Conservation (phyloP, 2,888 invertebrate genomes). For the Cremastobaeus sp. region DNA sequence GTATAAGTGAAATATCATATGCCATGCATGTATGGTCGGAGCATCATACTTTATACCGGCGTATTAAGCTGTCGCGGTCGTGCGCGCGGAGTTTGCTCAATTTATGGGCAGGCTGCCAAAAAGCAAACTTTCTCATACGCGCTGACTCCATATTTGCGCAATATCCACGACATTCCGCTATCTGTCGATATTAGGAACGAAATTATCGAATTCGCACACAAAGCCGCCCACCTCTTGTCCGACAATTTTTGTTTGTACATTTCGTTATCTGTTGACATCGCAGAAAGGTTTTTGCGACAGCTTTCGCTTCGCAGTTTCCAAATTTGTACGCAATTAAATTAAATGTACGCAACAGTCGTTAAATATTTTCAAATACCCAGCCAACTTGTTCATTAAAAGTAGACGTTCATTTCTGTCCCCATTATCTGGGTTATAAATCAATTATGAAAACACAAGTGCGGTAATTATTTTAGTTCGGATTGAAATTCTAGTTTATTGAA, state of each 20-base stretch:
- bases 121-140: conserved; percentile 54
- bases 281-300: too few species aligned
- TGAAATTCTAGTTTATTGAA: too few species aligned
- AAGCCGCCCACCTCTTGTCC: neutral
- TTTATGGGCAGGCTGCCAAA: conserved; percentile 59
- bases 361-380: too few species aligned
- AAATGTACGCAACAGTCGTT: too few species aligned
- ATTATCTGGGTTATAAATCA: too few species aligned
- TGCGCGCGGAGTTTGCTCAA: conserved; percentile 56
- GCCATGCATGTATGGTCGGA: conserved; percentile 52
- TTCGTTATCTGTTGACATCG: conserved; percentile 5
- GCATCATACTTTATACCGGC: conserved; percentile 58
- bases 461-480: too few species aligned
- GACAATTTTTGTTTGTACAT: neutral
- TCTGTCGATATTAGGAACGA: conserved; percentile 41
- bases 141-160: conserved; percentile 56
- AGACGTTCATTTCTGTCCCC: too few species aligned
- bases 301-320: too few species aligned
- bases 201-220: conserved; percentile 41
- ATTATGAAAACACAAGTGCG: too few species aligned
- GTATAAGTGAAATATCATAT: conserved; percentile 62
- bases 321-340: too few species aligned
- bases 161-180: conserved; percentile 36
- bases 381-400: too few species aligned
- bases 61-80: conserved; percentile 62